A percentile compares a stretch with the other conserved stretches of the same genome.
These are phyloP conservation scores for Pongo abelii DNA, from an alignment of 2,113 vertebrate genomes.

Conservation along the genomic window DNA sequence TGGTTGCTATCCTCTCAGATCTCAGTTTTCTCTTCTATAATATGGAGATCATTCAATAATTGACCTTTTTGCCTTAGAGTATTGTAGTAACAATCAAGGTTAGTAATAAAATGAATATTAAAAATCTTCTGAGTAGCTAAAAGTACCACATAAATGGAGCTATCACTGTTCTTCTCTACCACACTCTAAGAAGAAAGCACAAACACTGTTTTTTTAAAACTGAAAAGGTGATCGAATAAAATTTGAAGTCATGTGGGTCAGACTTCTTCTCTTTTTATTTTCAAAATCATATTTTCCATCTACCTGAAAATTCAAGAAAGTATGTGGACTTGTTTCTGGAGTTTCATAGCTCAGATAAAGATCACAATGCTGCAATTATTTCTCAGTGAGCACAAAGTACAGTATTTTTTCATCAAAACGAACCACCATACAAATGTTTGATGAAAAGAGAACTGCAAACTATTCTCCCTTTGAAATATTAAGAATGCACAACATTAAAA, in stretches of 20 bases:
- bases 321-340: background rate
- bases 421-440: conserved; percentile 8
- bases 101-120: background rate
- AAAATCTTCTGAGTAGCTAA: background rate
- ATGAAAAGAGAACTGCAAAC: conserved; percentile 19
- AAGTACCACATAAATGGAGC: background rate
- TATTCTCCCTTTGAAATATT: conserved; percentile 13
- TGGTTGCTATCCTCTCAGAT: background rate
- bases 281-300: background rate
- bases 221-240: conserved; percentile 19
- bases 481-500: background rate
- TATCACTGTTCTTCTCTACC: background rate
- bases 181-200: background rate
- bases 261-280: background rate
- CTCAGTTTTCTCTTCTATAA: background rate
- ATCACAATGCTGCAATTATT: background rate
- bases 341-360: conserved; percentile 14
- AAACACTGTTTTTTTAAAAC: background rate
- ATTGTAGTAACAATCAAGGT: background rate
- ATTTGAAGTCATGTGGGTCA: background rate
- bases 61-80: background rate
- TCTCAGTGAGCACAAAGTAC: background rate
- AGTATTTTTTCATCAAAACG: conserved; percentile 24
- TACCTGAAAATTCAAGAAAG: background rate
- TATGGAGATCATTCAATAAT: background rate